A percentile compares a stretch with the other conserved stretches of the same genome.
phyloP scores from a whole-genome alignment of 2,113 vertebrate species.

The Myanophis thanlyinensis region DNA sequence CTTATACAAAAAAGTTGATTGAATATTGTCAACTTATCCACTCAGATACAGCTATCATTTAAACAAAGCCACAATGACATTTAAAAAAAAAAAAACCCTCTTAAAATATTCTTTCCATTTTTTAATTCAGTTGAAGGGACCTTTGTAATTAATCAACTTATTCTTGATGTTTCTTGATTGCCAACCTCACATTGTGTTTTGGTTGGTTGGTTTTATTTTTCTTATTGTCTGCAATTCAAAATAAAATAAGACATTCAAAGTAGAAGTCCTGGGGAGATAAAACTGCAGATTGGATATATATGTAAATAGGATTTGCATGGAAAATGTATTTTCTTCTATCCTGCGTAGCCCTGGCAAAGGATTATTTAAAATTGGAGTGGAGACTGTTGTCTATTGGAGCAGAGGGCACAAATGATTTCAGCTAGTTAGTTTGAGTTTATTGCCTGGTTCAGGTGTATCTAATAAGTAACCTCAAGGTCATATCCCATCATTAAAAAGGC shows the following conservation, averaged over 20 bases:
- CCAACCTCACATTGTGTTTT: background rate
- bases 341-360: background rate
- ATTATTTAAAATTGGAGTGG: background rate
- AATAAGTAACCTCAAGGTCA: constrained; percentile 83
- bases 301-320: background rate
- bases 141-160: background rate
- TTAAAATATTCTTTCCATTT: background rate
- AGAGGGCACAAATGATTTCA: constrained; percentile 10
- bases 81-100: background rate
- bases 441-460: constrained; percentile 75
- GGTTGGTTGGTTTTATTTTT: background rate
- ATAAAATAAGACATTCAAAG: background rate
- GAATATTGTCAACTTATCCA: background rate
- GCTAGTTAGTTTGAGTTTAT: constrained; percentile 67
- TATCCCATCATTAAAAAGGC: constrained; percentile 73
- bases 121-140: background rate
- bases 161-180: background rate
- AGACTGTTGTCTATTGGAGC: background rate
- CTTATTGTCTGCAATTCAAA: background rate
- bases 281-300: background rate
- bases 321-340: background rate
- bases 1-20: background rate
- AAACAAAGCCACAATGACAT: background rate
- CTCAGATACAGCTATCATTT: background rate
- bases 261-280: constrained; percentile 4